phyloP scores from a whole-genome alignment of 2,888 invertebrate genomes.

The Campoplex nolae region DNA sequence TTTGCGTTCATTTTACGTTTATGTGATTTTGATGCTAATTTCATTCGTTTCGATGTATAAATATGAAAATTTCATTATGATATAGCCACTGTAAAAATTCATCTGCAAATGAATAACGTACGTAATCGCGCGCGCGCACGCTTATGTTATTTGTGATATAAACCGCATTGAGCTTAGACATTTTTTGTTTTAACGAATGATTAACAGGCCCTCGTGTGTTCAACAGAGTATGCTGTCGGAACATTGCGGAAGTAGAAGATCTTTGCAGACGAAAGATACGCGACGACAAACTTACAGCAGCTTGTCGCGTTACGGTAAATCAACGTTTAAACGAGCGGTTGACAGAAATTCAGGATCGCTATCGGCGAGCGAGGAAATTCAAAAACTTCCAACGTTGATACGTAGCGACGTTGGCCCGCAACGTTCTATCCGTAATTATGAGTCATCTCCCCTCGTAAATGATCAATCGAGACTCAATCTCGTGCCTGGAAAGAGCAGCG shows the following conservation, averaged over 20 bases:
- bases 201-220: constrained; percentile 68
- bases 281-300: constrained; percentile 81
- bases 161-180: constrained; percentile 1
- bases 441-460: constrained; percentile 12
- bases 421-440: constrained; percentile 8
- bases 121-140: neutral
- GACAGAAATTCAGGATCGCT: constrained; percentile 77
- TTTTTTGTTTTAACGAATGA: constrained; percentile 49
- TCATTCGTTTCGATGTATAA: neutral
- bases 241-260: constrained; percentile 80
- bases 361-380: constrained; percentile 78
- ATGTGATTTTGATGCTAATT: neutral
- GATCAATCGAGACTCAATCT: constrained; percentile 36
- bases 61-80: too few relatives aligned
- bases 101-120: neutral
- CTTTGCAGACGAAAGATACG: constrained; percentile 71
- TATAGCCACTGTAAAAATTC: too few relatives aligned
- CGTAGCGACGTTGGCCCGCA: constrained; percentile 38
- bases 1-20: too few relatives aligned
- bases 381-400: constrained; percentile 67
- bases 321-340: constrained; percentile 69
- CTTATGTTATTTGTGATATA: neutral
- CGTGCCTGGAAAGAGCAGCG: constrained; percentile 22
- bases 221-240: constrained; percentile 84
- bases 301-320: constrained; percentile 76